Evolutionary conservation across 2,888 invertebrate species (phyloP), one percentile per base, ranked within the genome.

Genomic region (Saturnia japonica): DNA sequence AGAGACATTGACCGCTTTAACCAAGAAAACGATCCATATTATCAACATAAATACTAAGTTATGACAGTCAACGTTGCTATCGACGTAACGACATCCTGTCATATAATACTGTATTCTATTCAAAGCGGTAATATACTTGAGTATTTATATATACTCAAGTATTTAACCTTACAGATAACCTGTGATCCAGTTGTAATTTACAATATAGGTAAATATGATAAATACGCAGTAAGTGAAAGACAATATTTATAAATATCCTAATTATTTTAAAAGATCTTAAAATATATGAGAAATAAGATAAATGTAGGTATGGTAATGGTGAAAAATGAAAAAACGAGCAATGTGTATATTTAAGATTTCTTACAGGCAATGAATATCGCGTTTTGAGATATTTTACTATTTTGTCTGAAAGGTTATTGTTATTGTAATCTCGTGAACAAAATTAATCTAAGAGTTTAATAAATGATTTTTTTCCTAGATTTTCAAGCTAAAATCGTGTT

Each of bases 131-230:
- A 64, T 64, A 64, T 40, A 40, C 64, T 40, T 64, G 19, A 34
- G 12, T 64, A 64, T 64, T 19, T 11, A 40, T 40, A 40, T 40
- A 40, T 64, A 64, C 64, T 64, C 19, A 40, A 70, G 69, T 69
- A 70, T 67, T 14, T 72, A 75, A 74, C 79, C 79, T 73, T 34
- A 22, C 40, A 67, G 81, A 80, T 80, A 80, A 80, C 78, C 79
- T 74, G 47, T 68, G 71, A 68, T 72, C 64, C 40, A 19, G n/a
- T 34, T 40, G 57, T 57, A 57, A 57, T 6, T 57, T 57, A 25
- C n/a, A 40, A 40, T 62, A 62, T 64, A 64, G 64, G 64, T 40
- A 62, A 34, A 64, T 62, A 62, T 40, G 40, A 64, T 64, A 64
- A 64, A 40, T 40, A 34, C 40, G 19, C 68, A 64, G 47, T 70